These are phyloP conservation scores for Diabrotica virgifera DNA, from an alignment of 1,140 invertebrate genomes.

Conservation along the genomic window DNA sequence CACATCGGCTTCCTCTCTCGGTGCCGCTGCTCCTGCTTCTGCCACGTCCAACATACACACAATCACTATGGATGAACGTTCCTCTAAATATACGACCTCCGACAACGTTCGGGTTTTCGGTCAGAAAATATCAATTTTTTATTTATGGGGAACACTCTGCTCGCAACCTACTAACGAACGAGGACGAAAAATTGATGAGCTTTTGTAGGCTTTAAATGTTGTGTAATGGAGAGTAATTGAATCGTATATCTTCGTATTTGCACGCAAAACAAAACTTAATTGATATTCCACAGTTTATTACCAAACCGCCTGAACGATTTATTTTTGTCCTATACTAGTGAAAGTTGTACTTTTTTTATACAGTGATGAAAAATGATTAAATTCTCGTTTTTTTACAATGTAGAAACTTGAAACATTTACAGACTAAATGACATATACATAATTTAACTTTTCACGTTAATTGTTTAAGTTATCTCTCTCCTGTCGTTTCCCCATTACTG, in stretches of 20 bases:
- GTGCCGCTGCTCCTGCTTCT: constrained; percentile 16
- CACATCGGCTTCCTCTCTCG: constrained; percentile 19
- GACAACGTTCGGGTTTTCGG: constrained; percentile 1
- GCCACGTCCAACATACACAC: constrained; percentile 23
- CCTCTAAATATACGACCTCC: constrained; percentile 16
- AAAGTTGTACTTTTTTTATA: too few relatives aligned
- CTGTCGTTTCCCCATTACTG: too few relatives aligned
- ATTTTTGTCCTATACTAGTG: too few relatives aligned
- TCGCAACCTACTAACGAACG: neutral
- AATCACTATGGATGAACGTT: constrained; percentile 23
- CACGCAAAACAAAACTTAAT: neutral
- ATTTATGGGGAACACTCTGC: neutral
- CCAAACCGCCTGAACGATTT: too few relatives aligned
- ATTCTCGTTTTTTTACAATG: too few relatives aligned
- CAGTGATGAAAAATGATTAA: too few relatives aligned
- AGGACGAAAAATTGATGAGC: neutral
- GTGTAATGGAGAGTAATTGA: neutral
- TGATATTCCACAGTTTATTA: too few relatives aligned
- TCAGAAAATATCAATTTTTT: neutral
- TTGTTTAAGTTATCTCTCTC: too few relatives aligned
- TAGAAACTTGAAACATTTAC: too few relatives aligned
- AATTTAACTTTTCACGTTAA: too few relatives aligned
- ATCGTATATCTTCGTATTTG: neutral
- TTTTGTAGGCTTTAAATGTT: constrained; percentile 2
- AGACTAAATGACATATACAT: too few relatives aligned